phyloP scores from a whole-genome alignment of 2,888 invertebrate species.

The Rosalia funebris region DNA sequence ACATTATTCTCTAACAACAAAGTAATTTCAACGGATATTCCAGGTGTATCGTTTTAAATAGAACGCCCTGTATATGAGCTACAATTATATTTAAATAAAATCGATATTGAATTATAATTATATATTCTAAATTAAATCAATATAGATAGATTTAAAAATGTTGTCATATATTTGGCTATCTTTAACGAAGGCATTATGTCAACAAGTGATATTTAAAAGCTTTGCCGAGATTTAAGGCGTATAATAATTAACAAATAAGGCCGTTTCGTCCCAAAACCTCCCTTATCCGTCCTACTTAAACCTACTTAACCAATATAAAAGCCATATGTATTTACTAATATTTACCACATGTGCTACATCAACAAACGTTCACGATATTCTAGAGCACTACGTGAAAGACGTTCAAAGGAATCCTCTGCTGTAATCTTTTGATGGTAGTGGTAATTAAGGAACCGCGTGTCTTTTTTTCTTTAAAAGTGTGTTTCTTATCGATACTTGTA shows the following conservation, averaged over 20 bases:
- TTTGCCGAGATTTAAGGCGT: constrained; percentile 27
- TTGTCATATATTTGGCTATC: neutral
- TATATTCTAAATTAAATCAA: too few relatives aligned
- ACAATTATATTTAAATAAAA: too few relatives aligned
- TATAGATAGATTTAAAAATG: too few relatives aligned
- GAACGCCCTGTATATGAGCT: too few relatives aligned
- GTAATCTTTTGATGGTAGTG: constrained; percentile 32
- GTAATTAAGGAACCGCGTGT: constrained; percentile 32
- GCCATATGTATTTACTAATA: constrained; percentile 57
- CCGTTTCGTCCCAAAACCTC: constrained; percentile 47
- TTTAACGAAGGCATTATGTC: constrained; percentile 27
- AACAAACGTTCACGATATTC: constrained; percentile 55
- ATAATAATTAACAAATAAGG: constrained; percentile 50
- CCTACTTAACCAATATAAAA: constrained; percentile 54
- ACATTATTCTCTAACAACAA: too few relatives aligned
- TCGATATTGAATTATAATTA: too few relatives aligned
- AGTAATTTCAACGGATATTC: too few relatives aligned
- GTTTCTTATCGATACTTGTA: constrained; percentile 43
- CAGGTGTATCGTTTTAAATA: too few relatives aligned
- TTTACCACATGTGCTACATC: constrained; percentile 57
- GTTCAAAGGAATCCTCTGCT: constrained; percentile 21
- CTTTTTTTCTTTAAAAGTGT: constrained; percentile 42
- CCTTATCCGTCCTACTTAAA: constrained; percentile 44
- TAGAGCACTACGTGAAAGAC: constrained; percentile 28
- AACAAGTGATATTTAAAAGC: constrained; percentile 34